Evolutionary conservation across 2,113 vertebrate species (phyloP), one percentile per base, ranked within the genome.

Genomic region (Prionailurus viverrinus): DNA sequence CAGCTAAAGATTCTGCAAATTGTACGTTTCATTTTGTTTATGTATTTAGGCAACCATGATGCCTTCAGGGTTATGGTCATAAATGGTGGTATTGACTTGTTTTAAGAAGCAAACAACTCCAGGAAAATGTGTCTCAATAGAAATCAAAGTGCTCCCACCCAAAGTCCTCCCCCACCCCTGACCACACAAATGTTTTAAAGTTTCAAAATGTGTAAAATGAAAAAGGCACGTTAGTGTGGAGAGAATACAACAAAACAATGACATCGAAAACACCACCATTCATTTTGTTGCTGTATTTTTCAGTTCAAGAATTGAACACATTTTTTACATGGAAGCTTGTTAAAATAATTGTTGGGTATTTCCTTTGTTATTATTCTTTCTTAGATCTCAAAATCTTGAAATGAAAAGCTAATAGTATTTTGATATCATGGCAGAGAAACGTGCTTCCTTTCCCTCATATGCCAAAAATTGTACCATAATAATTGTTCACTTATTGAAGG

Each of bases 31-130:
- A 92, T 97, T 97, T 95, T 58, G 92, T 89, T 95, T 96, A 80
- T 93, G 39, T 83, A 83, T 93, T 97, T 95, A 91, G 89, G 89
- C 29, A 83, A 94, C 86, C 36, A 91, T 45, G 79, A 89, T 97
- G 89, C 95, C 96, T 98, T 97, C 55, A 11, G 95, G 97, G 92
- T 97, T 95, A 96, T 93, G 89, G 63, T 95, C 89, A 95, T 96
- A 97, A 97, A 96, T 95, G 94, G 94, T n/a, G 55, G 48, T 58
- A 89, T 3, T 66, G 79, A 94, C 48, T 97, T 96, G 7, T 87
- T 91, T 96, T 74, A 94, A 93, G 79, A 96, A 86, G 53, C 94
- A 97, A 92, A 91, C 89, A 96, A 95, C 79, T 95, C n/a, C 29
- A 89, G 89, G 79, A 96, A 97, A 96, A 93, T 81, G 63, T 89